Base-by-base conservation (phyloP, 2,888 invertebrate genomes). In the Latrodectus hesperus region DNA sequence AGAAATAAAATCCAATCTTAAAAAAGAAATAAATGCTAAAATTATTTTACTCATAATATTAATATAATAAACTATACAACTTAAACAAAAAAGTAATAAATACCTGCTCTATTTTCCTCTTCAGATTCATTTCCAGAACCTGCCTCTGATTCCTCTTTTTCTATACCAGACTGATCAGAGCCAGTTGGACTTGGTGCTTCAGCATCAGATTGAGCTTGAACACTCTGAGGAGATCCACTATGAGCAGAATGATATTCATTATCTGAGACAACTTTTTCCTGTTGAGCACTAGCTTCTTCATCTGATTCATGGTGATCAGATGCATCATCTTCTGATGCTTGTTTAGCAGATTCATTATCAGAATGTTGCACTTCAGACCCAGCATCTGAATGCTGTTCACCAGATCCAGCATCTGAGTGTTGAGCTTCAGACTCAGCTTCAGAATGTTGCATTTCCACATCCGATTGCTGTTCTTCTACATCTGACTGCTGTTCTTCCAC, bases 111-210 rank as follows among this genome's bases (percentile, higher is more conserved):
- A 53, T 76, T 71, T 52, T 77, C 84, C 53, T 84, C 70, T 12
- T 84, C 84, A 72, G 85, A 85, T 22, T 86, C 86, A 76, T 81
- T 81, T 12, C 75, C 81, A n/a, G 86, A 86, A 51, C 14, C 74
- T n/a, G 68, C 82, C 8, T 75, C 75, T 10, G 82, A 82, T 9
- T 60, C 55, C 17, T 64, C 80, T 14, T 71, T 75, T 53, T 86
- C 86, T 51, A 72, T 64, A 12, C 75, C 84, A 67, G 82, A 74
- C 52, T 78, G 81, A 51, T 88, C 88, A 22, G 88, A 88, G 8
- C 55, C 65, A 16, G 60, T 38, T 4, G 60, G 67, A 14, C 16
- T 73, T 74, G 70, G 76, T 10, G 52, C 6, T 52, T 87, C 82
- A 22, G 77, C 84, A 38, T 84, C 84, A 11, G 72, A 77, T 14